Base-by-base conservation (phyloP, 2,888 invertebrate species). In the Trissonchulus latispiculum region DNA sequence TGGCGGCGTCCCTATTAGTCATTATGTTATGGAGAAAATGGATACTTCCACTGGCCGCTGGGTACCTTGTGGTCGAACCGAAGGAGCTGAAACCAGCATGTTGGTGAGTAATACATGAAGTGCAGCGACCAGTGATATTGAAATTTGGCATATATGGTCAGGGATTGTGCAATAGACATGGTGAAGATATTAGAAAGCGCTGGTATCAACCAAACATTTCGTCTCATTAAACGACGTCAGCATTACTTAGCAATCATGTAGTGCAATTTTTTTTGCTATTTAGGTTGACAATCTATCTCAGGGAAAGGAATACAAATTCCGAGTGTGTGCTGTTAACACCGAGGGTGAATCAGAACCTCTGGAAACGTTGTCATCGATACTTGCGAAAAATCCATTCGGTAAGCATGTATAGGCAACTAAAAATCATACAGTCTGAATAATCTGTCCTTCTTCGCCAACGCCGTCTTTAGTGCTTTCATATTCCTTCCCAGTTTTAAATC, bases 331-430 rank as follows among this genome's bases (percentile, higher is more conserved):
- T 37, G 91, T 95, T 73, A 99, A 99, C 84, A 93, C 94, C 83
- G 95, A 96, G 85, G 97, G 97, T 66, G 94, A 95, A 85, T 95
- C 95, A 1, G 95, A 95, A 77, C 94, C 96, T 62, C 87, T 97
- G 77, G 94, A 93, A 84, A 92, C 93, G 23, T 90, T 90, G 68
- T 91, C 92, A 77, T 88, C 91, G 68, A 93, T 95, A 78, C 81
- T 90, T 74, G 96, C 96, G 66, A 95, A 91, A 85, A 96, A 97
- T 88, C 97, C 97, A 71, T 99, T 94, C 83, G 95, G 91, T 91
- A 83, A 84, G 84, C 82, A n/a, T n/a, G n/a, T n/a, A n/a, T n/a
- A n/a, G n/a, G n/a, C n/a, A n/a, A n/a, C n/a, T n/a, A n/a, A n/a
- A n/a, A n/a, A n/a, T n/a, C n/a, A n/a, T n/a, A n/a, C n/a, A n/a